These are phyloP conservation scores for Sebastes trivittatus DNA, from an alignment of 2,797 vertebrate species.

Conservation along the genomic window DNA sequence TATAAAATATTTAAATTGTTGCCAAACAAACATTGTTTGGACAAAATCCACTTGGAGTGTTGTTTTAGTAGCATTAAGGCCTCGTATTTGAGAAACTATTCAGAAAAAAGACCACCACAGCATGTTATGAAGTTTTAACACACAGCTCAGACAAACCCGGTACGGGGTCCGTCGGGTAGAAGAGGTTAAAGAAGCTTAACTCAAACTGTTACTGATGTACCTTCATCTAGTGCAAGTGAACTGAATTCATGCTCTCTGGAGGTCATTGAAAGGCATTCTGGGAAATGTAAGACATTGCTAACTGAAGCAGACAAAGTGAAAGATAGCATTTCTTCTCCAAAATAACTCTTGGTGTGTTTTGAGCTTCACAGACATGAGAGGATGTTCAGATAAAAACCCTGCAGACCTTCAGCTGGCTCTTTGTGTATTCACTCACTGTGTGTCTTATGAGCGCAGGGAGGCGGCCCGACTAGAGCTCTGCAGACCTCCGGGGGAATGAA, in stretches of 20 bases:
- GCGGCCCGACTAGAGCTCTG: conserved; percentile 3
- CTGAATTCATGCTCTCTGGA: not conserved
- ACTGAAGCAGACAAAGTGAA: not conserved
- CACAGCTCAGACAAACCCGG: too few relatives aligned
- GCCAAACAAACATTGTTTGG: too few relatives aligned
- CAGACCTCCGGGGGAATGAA: conserved; percentile 33
- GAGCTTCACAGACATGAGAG: not conserved
- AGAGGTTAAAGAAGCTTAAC: not conserved
- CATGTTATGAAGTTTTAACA: too few relatives aligned
- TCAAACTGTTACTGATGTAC: not conserved
- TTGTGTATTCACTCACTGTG: conserved; percentile 14
- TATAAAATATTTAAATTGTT: too few relatives aligned
- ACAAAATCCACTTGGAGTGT: too few relatives aligned
- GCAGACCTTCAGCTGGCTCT: conserved; percentile 2
- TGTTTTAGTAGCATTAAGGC: too few relatives aligned
- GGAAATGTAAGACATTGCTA: conserved; percentile 9
- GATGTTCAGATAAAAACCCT: not conserved
- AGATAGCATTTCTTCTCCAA: not conserved
- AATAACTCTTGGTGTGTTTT: not conserved
- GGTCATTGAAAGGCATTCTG: conserved; percentile 26
- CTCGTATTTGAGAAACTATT: too few relatives aligned
- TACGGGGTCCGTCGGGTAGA: too few relatives aligned
- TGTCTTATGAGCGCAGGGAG: conserved; percentile 40
- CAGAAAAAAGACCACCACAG: too few relatives aligned
- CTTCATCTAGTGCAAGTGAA: not conserved